A percentile compares a stretch with the other conserved stretches of the same genome.
phyloP scores from a whole-genome alignment of 1,140 invertebrate species.

The Neodiprion fabricii region DNA sequence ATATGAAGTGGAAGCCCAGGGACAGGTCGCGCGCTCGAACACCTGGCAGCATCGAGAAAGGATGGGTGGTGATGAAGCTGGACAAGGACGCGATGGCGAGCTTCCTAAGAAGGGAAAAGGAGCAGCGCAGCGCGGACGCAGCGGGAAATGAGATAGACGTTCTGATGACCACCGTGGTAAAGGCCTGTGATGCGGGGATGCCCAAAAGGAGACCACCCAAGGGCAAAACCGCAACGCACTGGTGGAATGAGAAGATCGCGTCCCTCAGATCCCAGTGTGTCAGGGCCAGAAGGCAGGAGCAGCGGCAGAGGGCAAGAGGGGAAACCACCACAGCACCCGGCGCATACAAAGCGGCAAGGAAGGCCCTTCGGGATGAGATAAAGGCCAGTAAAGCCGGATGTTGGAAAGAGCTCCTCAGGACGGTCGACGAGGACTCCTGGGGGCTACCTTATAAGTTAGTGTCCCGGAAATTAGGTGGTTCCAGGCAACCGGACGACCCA shows the following conservation, averaged over 20 bases:
- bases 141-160: conserved; percentile 27
- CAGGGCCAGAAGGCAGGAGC: no score
- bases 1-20: no score
- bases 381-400: no score
- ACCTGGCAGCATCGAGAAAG: background rate
- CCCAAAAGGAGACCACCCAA: no score
- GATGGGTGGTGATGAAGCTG: conserved; percentile 23
- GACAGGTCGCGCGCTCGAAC: background rate
- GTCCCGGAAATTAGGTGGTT: no score
- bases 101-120: conserved; percentile 23
- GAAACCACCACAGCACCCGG: conserved; percentile 14
- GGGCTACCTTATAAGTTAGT: conserved; percentile 8
- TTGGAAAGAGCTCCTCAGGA: conserved; percentile 23
- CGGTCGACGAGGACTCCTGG: conserved; percentile 34
- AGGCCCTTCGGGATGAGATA: no score
- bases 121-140: background rate
- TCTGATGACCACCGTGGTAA: conserved; percentile 20
- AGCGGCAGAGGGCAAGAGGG: conserved; percentile 13
- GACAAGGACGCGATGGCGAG: background rate
- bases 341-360: no score
- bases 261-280: no score
- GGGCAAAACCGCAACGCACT: no score
- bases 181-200: no score
- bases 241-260: no score
- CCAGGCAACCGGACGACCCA: no score